Conservation (phyloP, 2,797 vertebrate genomes). For the Pseudopleuronectes americanus region DNA sequence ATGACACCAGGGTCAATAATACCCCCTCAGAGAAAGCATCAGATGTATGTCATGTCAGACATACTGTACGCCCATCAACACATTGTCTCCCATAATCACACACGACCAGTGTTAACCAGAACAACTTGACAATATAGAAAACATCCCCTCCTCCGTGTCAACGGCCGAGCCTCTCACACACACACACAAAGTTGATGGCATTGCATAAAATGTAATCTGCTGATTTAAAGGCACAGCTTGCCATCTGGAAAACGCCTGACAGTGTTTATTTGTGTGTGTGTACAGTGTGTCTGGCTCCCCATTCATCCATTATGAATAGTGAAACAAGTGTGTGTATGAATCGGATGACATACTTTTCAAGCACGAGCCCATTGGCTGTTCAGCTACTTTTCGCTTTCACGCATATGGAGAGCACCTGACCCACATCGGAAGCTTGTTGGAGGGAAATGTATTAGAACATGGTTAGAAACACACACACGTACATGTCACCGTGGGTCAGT, state of each 20-base stretch:
- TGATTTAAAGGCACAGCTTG: conserved; percentile 56
- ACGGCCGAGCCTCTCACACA: conserved; percentile 14
- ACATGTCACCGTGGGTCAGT: conserved; percentile 70
- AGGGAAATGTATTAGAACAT: conserved; percentile 62
- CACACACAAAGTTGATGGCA: conserved; percentile 53
- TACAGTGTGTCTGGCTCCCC: conserved; percentile 42
- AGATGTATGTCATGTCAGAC: conserved; percentile 36
- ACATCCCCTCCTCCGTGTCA: conserved; percentile 27
- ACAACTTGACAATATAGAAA: conserved; percentile 20
- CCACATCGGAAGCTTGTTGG: conserved; percentile 55
- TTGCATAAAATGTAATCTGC: conserved; percentile 64
- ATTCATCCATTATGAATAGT: conserved; percentile 37
- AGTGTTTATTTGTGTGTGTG: conserved; percentile 10
- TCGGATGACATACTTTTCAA: conserved; percentile 63
- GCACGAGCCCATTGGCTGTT: conserved; percentile 44
- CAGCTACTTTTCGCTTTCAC: conserved; percentile 60
- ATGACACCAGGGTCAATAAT: conserved; percentile 37
- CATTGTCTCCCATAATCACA: conserved; percentile 18
- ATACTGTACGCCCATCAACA: conserved; percentile 27
- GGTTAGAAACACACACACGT: conserved; percentile 70
- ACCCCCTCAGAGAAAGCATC: conserved; percentile 48
- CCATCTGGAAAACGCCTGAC: conserved; percentile 62
- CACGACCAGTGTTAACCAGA: conserved; percentile 13
- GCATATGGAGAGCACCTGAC: conserved; percentile 61
- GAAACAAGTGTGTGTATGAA: conserved; percentile 40